phyloP scores from a whole-genome alignment of 2,113 vertebrate species.

The Misgurnus mizolepis region DNA sequence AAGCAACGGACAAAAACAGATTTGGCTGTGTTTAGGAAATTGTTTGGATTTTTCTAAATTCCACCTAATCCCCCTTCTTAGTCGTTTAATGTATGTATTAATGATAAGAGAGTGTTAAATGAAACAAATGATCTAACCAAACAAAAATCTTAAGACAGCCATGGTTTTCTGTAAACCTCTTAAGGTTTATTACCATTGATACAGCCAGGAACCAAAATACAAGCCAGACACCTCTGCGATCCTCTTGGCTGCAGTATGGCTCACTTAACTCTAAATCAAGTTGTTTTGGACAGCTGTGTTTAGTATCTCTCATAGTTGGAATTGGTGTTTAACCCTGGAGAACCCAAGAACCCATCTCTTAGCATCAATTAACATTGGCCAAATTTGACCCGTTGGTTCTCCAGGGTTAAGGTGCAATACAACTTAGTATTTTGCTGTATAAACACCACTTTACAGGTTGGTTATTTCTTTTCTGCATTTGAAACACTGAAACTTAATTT shows the following conservation, averaged over 20 bases:
- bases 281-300: conserved; percentile 15
- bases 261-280: conserved; percentile 1
- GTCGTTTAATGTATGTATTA: too few relatives aligned
- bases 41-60: too few relatives aligned
- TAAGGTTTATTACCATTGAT: not conserved
- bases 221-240: not conserved
- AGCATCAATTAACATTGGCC: too few relatives aligned
- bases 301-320: conserved; percentile 2
- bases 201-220: not conserved
- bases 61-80: too few relatives aligned
- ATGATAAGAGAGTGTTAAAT: not conserved
- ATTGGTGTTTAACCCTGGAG: not conserved
- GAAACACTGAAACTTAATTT: conserved; percentile 55
- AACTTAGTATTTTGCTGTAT: conserved; percentile 17
- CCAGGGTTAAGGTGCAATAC: not conserved
- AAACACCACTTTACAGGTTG: conserved; percentile 60
- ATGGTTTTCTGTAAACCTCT: not conserved
- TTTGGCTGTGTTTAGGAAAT: too few relatives aligned
- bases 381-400: too few relatives aligned
- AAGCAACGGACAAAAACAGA: too few relatives aligned
- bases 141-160: not conserved
- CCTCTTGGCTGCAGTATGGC: not conserved
- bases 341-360: too few relatives aligned
- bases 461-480: conserved; percentile 1
- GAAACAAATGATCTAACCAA: not conserved